Evolutionary conservation across 1,140 invertebrate species (phyloP), one percentile per base, ranked within the genome.

Genomic region (Drosophila paulistorum): DNA sequence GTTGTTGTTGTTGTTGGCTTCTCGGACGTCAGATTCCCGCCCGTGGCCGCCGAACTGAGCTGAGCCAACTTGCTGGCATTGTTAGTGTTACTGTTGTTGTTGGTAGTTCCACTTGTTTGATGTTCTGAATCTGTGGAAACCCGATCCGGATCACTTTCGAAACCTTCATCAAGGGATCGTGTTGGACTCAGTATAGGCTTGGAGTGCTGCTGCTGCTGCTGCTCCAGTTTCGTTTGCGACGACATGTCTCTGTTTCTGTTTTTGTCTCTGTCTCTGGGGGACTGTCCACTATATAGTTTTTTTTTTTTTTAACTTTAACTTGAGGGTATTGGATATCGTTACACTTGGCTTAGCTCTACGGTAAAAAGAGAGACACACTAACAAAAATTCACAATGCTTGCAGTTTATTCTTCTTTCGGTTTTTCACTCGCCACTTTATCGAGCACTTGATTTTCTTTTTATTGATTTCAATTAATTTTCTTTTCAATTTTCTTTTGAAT

Each of bases 141-240:
- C 68, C 91, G 90, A 91, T 92, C 91, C 80, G 91, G 91, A 92
- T 92, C 91, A 90, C 91, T 92, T 92, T 92, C 91, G 80, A 92
- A 92, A 87, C 91, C 91, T 91, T 92, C 91, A 64, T 92, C 91
- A 69, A 92, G 90, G 80, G 91, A 92, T 90, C 91, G 90, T 70
- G 91, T 92, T 82, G 91, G 91, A 79, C 91, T 92, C 68, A 92
- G 80, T 77, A 92, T 91, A 70, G 91, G 91, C 75, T 92, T 92
- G 61, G 90, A 90, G 72, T 87, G 83, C 57, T 90, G 90, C 74
- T 91, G 90, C 59, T 90, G 90, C 74, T 91, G 90, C 59, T 90
- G 90, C 74, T 92, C 91, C 81, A 90, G 79, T 91, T 91, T 91
- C 76, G 71, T 86, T 65, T 84, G 65, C 57, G 58, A 61, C 37